Percentiles rank a stretch among this genome's conserved stretches.
These are phyloP conservation scores for Siphlonurus alternatus DNA, from an alignment of 2,888 invertebrate species.

Conservation along the genomic window DNA sequence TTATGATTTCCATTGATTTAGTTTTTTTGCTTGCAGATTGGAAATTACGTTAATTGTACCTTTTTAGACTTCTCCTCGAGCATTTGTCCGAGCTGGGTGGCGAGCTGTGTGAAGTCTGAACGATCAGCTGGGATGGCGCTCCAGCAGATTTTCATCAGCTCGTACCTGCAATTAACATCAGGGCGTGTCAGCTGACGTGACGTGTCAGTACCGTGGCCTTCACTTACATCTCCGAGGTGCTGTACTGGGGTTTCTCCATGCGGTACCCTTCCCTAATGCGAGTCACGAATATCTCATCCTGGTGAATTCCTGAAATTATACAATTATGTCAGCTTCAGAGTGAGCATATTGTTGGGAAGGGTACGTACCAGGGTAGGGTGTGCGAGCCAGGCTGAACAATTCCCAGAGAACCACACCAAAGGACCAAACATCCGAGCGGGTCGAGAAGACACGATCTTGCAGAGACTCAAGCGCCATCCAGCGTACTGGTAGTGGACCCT, in stretches of 20 bases:
- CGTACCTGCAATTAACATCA: conserved; percentile 5
- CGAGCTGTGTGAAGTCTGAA: conserved; percentile 5
- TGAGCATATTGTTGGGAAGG: too few relatives aligned
- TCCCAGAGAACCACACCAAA: conserved; percentile 21
- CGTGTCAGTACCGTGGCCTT: too few relatives aligned
- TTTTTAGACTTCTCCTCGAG: conserved; percentile 7
- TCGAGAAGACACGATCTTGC: conserved; percentile 28
- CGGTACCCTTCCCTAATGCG: conserved; percentile 28
- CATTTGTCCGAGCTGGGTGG: neutral
- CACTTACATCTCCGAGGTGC: conserved; percentile 25
- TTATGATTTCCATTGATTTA: too few relatives aligned
- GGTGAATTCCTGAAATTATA: conserved; percentile 14
- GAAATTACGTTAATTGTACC: too few relatives aligned
- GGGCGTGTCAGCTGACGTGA: too few relatives aligned
- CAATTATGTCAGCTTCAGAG: too few relatives aligned
- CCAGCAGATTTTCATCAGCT: conserved; percentile 9
- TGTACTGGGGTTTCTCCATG: conserved; percentile 29
- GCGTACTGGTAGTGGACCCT: conserved; percentile 27
- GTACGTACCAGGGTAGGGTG: conserved; percentile 20
- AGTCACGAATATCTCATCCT: conserved; percentile 23
- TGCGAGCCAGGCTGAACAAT: conserved; percentile 19
- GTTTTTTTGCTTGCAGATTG: too few relatives aligned
- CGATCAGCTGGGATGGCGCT: conserved; percentile 3
- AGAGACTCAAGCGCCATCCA: conserved; percentile 34
- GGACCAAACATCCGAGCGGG: conserved; percentile 32